A percentile compares a stretch with the other conserved stretches of the same genome.
These are phyloP conservation scores for Zaprionus lineosus DNA, from an alignment of 2,888 invertebrate genomes.

Conservation along the genomic window DNA sequence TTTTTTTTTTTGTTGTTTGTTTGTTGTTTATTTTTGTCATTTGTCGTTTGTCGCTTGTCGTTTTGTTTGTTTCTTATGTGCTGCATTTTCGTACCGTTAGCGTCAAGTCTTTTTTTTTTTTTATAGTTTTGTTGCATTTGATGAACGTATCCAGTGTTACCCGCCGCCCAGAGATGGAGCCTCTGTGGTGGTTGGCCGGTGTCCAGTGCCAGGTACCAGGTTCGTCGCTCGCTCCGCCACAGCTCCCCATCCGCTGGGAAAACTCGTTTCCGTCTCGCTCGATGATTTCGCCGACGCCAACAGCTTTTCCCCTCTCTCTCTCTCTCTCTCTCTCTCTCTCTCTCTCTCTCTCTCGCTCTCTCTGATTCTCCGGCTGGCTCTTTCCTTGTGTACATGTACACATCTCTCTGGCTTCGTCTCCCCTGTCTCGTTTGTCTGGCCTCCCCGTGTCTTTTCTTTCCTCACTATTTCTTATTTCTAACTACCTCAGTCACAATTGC, in stretches of 20 bases:
- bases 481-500: conserved; percentile 12
- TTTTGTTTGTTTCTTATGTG: conserved; percentile 45
- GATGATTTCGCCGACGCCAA: conserved; percentile 61
- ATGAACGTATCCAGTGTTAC: conserved; percentile 40
- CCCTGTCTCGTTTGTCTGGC: too few species aligned
- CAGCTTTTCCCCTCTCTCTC: conserved; percentile 26
- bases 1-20: conserved; percentile 29
- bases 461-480: conserved; percentile 21
- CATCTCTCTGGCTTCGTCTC: too few species aligned
- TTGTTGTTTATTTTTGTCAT: conserved; percentile 6
- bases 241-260: conserved; percentile 11
- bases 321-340: conserved; percentile 6
- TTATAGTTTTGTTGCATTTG: conserved; percentile 64
- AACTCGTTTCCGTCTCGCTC: conserved; percentile 61
- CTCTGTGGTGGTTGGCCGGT: conserved; percentile 17
- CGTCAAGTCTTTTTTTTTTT: conserved; percentile 64
- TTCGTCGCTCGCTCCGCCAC: neutral
- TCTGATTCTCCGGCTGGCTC: too few species aligned
- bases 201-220: conserved; percentile 38
- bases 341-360: neutral
- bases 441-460: too few species aligned
- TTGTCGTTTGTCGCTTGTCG: conserved; percentile 12
- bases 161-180: neutral
- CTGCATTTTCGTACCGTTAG: conserved; percentile 72
- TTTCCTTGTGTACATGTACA: too few species aligned